phyloP scores from a whole-genome alignment of 2,797 vertebrate species.

The Notamacropus eugenii region DNA sequence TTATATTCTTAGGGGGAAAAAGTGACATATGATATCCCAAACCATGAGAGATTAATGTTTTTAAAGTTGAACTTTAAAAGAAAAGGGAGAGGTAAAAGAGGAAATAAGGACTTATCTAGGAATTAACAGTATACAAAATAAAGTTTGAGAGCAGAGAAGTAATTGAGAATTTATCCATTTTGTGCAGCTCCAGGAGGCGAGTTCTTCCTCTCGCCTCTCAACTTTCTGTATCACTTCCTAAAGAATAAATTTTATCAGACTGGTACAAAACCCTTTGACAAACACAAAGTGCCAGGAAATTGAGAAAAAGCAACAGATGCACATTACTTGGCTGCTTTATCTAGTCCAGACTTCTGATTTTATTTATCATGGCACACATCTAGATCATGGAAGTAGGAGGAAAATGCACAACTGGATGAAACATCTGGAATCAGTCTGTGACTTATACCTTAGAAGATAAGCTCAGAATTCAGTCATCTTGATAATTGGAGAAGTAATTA shows the following conservation, averaged over 20 bases:
- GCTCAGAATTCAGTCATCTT: constrained; percentile 35
- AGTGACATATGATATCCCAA: neutral
- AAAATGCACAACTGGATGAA: neutral
- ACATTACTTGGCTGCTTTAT: neutral
- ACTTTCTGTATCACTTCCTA: neutral
- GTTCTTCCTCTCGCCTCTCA: neutral
- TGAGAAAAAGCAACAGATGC: neutral
- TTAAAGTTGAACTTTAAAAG: neutral
- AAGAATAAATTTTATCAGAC: neutral
- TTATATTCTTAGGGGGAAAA: constrained; percentile 1
- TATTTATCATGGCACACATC: neutral
- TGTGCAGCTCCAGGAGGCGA: neutral
- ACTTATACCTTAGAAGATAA: constrained; percentile 33
- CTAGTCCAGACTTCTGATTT: neutral
- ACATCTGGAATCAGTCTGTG: neutral
- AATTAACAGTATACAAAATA: neutral
- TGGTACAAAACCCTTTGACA: neutral
- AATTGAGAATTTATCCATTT: neutral
- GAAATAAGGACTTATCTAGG: neutral
- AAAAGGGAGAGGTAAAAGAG: neutral
- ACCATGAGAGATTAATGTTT: neutral
- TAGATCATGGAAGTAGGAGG: neutral
- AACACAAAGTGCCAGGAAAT: neutral
- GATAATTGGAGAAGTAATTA: neutral
- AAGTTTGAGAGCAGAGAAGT: neutral